phyloP scores from a whole-genome alignment of 2,113 vertebrate species.

The Bubo scandiacus region DNA sequence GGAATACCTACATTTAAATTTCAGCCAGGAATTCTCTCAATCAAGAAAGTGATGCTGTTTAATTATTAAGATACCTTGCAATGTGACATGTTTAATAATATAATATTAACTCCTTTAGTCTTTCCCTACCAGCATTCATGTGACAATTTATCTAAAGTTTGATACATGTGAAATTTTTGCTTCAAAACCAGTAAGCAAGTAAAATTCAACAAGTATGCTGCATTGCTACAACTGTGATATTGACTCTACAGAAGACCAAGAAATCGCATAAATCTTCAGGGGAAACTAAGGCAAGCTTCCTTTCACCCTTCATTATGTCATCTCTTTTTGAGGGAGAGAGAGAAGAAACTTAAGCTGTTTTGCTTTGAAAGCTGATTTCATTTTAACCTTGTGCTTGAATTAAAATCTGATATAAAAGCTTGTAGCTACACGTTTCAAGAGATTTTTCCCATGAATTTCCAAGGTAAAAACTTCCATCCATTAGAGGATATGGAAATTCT shows the following conservation, averaged over 20 bases:
- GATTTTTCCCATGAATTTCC: neutral
- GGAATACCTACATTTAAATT: constrained; percentile 35
- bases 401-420: neutral
- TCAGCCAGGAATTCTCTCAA: neutral
- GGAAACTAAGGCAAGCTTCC: neutral
- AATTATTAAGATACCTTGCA: constrained; percentile 46
- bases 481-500: neutral
- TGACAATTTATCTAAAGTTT: neutral
- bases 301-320: neutral
- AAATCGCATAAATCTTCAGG: neutral
- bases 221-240: neutral
- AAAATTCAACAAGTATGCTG: neutral
- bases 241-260: neutral
- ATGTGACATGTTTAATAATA: constrained; percentile 54
- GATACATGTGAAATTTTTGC: neutral
- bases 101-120: neutral
- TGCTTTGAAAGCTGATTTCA: neutral
- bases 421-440: neutral
- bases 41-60: neutral
- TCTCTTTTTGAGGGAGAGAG: neutral
- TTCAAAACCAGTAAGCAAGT: neutral
- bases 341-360: neutral
- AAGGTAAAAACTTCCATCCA: neutral
- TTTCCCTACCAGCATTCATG: neutral
- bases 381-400: neutral